Evolutionary conservation across 2,797 vertebrate species (phyloP).

Genomic region (Argentina silus): DNA sequence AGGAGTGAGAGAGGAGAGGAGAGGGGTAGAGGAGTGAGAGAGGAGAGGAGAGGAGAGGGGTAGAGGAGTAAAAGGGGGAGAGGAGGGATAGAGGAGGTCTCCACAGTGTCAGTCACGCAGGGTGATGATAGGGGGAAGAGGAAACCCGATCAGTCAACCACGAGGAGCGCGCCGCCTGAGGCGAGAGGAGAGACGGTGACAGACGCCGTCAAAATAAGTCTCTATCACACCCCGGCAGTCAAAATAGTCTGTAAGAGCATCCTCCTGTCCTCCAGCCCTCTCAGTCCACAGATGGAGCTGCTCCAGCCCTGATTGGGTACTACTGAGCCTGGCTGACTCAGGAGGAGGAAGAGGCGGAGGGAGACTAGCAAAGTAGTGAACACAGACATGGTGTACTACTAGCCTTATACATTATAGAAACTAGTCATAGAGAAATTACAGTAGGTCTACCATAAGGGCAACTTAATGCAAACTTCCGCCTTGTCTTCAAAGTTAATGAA

Average conservation of each 20-base stretch:
- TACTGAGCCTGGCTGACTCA: not conserved
- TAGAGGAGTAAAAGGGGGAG: not conserved
- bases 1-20: conserved; percentile 5
- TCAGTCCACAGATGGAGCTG: not conserved
- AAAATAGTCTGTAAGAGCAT: conserved; percentile 26
- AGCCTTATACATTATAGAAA: too few species aligned
- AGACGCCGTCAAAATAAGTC: conserved; percentile 39
- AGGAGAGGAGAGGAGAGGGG: not conserved
- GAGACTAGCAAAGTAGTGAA: too few species aligned
- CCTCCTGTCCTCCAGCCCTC: not conserved
- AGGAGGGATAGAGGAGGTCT: not conserved
- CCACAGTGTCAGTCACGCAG: conserved; percentile 9
- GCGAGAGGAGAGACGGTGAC: conserved; percentile 35
- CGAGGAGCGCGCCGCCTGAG: not conserved
- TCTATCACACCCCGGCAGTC: conserved; percentile 17
- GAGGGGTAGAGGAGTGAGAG: not conserved
- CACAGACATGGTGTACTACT: too few species aligned
- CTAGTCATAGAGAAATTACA: too few species aligned
- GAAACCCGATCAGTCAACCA: conserved; percentile 37
- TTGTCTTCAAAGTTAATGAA: too few species aligned
- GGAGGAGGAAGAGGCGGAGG: too few species aligned
- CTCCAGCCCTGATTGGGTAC: not conserved
- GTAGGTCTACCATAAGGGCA: too few species aligned
- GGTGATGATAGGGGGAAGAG: conserved; percentile 6
- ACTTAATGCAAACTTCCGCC: too few species aligned